Percentiles rank a stretch among this genome's conserved stretches.
These are phyloP conservation scores for Umimayanthus kanabou DNA, from an alignment of 92 coral and sea anemone genomes.

Conservation along the genomic window DNA sequence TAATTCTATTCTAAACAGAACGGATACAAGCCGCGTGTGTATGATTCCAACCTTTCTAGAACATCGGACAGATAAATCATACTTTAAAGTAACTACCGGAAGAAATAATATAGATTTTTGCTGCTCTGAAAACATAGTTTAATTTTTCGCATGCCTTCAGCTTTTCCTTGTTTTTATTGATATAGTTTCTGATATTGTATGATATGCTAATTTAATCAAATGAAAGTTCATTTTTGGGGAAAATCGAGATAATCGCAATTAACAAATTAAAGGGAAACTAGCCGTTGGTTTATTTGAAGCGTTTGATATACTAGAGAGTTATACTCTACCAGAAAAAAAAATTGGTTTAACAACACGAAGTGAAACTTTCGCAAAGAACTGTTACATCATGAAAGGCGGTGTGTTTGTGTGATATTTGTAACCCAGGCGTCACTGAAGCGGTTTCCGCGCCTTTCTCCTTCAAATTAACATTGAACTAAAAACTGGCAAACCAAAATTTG, in stretches of 20 bases:
- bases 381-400: not conserved
- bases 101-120: not conserved
- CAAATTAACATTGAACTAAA: slow-evolving; percentile 2
- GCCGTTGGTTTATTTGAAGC: not conserved
- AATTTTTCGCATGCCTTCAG: not conserved
- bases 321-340: not conserved
- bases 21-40: not conserved
- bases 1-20: slow-evolving; percentile 11
- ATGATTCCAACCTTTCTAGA: not conserved
- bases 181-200: not conserved
- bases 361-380: not conserved
- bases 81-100: not conserved
- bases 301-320: not conserved
- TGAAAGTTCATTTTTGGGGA: not conserved
- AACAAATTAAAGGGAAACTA: not conserved
- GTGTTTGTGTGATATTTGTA: not conserved
- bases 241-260: not conserved
- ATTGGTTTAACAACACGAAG: not conserved
- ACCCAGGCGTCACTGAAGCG: not conserved
- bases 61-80: not conserved
- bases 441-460: slow-evolving; percentile 1
- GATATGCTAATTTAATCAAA: slow-evolving; percentile 11
- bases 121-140: not conserved
- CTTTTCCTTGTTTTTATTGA: slow-evolving; percentile 6
- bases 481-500: not conserved